phyloP scores from a whole-genome alignment of 1,140 invertebrate genomes.

The Branchinecta lindahli region DNA sequence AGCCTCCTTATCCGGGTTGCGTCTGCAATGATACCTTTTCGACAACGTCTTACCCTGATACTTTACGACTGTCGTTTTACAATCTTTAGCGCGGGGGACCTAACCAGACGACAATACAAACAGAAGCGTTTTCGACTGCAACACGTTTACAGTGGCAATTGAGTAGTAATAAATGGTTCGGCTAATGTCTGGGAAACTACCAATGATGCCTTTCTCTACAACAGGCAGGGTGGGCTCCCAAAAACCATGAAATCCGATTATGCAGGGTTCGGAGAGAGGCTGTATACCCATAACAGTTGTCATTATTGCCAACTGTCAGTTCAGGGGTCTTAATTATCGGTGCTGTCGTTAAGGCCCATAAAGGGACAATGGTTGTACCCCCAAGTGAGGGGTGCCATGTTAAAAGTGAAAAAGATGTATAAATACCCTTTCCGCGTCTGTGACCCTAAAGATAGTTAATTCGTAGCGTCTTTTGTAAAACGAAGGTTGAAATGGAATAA shows the following conservation, averaged over 20 bases:
- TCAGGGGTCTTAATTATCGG: conserved; percentile 2
- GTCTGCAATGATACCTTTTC: too few relatives aligned
- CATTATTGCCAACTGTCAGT: conserved; percentile 7
- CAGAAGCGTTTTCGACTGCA: too few relatives aligned
- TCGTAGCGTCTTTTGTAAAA: neutral
- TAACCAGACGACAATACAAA: too few relatives aligned
- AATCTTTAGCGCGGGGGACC: too few relatives aligned
- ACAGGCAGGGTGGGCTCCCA: neutral
- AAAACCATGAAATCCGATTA: conserved; percentile 4
- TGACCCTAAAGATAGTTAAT: neutral
- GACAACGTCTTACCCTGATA: too few relatives aligned
- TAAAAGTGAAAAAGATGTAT: conserved; percentile 2
- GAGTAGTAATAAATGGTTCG: too few relatives aligned
- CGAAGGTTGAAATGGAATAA: neutral
- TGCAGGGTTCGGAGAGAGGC: neutral
- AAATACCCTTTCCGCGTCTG: conserved; percentile 5
- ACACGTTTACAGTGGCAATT: too few relatives aligned
- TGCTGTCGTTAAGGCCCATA: neutral
- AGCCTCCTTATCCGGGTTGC: too few relatives aligned
- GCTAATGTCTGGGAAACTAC: neutral
- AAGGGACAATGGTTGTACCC: conserved; percentile 5
- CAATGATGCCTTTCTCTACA: neutral
- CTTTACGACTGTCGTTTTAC: too few relatives aligned
- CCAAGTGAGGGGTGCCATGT: neutral
- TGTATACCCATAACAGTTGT: conserved; percentile 1